phyloP scores from a whole-genome alignment of 2,797 vertebrate species.

The Sebastes paucispinis region DNA sequence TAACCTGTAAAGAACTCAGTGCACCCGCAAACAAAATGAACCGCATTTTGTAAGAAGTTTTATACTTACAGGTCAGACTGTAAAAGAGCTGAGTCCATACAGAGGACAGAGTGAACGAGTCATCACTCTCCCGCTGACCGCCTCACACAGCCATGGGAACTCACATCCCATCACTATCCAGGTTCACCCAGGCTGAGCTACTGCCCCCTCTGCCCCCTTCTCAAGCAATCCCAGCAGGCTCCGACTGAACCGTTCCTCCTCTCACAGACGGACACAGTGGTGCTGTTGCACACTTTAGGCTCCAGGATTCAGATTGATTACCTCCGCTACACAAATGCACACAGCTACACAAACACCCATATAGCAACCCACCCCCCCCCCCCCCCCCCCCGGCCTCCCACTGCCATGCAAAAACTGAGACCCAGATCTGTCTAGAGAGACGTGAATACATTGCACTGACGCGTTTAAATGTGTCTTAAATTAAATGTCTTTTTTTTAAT shows the following conservation, averaged over 20 bases:
- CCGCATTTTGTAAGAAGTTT: neutral
- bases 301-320: constrained; percentile 47
- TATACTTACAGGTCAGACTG: constrained; percentile 49
- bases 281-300: constrained; percentile 40
- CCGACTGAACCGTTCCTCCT: constrained; percentile 18
- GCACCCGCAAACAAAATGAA: neutral
- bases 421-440: neutral
- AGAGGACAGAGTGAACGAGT: constrained; percentile 43
- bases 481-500: neutral
- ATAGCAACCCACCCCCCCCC: constrained; percentile 11
- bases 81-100: constrained; percentile 18
- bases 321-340: constrained; percentile 36
- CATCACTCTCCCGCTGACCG: constrained; percentile 37
- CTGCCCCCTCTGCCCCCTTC: constrained; percentile 36
- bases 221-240: constrained; percentile 30
- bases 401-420: neutral
- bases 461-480: neutral
- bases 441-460: neutral
- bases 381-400: constrained; percentile 25
- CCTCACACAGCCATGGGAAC: constrained; percentile 76
- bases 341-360: constrained; percentile 52
- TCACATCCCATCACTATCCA: constrained; percentile 66
- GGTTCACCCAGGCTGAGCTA: constrained; percentile 34
- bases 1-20: neutral
- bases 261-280: constrained; percentile 29